Evolutionary conservation across 1,140 invertebrate genomes (phyloP).

Genomic region (Brachionus plicatilis): DNA sequence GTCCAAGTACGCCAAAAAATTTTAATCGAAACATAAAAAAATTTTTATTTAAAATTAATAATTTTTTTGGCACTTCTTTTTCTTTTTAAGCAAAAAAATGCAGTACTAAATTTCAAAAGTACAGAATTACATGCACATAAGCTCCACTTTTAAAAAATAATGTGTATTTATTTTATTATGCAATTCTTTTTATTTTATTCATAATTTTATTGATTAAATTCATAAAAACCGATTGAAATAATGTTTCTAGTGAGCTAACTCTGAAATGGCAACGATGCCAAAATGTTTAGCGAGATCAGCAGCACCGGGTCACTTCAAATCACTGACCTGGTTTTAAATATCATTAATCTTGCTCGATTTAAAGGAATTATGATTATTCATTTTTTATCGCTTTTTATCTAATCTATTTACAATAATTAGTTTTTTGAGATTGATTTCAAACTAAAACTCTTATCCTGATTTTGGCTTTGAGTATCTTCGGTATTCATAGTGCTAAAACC

Average conservation of each 20-base stretch:
- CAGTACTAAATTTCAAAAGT: not conserved
- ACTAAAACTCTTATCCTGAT: not conserved
- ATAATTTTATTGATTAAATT: slow-evolving; percentile 20
- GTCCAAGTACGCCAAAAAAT: not conserved
- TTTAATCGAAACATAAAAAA: not conserved
- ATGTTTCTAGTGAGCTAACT: not conserved
- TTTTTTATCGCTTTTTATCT: slow-evolving; percentile 1
- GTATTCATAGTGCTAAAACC: not conserved
- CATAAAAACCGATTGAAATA: not conserved
- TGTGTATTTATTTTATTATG: not conserved
- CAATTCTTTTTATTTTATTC: not conserved
- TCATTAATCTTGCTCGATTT: not conserved
- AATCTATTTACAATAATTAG: not conserved
- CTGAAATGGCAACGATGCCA: not conserved
- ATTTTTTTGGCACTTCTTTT: no score
- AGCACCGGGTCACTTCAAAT: not conserved
- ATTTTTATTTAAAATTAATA: no score
- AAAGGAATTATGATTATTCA: not conserved
- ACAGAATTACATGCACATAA: slow-evolving; percentile 4
- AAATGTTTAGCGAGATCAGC: not conserved
- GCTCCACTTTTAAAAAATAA: not conserved
- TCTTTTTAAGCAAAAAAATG: not conserved
- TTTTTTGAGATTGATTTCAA: not conserved
- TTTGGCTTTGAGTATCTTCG: not conserved
- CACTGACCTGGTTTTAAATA: not conserved